Base-by-base conservation (phyloP, 2,888 invertebrate species). In the Leptopilina syphax region DNA sequence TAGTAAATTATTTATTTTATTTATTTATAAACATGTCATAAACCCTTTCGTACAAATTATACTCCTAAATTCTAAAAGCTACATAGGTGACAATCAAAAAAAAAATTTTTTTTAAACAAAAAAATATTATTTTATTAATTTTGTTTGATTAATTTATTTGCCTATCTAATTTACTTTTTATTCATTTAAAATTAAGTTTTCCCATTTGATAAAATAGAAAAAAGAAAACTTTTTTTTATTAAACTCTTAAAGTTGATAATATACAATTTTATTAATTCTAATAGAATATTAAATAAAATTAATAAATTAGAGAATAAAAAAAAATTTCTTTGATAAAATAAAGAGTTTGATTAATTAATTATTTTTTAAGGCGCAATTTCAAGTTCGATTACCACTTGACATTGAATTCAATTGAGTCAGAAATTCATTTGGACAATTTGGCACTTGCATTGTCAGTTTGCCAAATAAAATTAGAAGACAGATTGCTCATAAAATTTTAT, bases 281-380 rank as follows among this genome's bases (percentile, higher is more conserved):
- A 34, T 1, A 3, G 4, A 34, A 34, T 34, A 34, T 34, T 34
- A 4, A 34, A 34, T 34, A 2, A 44, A 44, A 44, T 44, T 44
- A 44, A 44, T 8, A 44, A 44, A 44, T 44, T n/a, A 57, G 2
- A 57, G 13, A 57, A 1, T 13, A 10, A 1, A 13, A 18, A 63
- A 24, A 24, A 63, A n/a, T 63, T 63, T 18, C 44, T 7, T 44
- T 1, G 44, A 7, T 18, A 3, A 18, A n/a, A 18, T n/a, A 60
- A 60, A 60, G 18, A 34, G 44, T 63, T 18, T 18, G 3, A 63
- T 63, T 63, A 63, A 9, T 60, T 8, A 63, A 18, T 9, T 34
- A 73, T 57, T 73, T 57, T 54, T 57, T 27, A 13, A 73, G 12
- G 34, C 73, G 73, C 54, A 73, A 73, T 73, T 73, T 73, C 54